phyloP scores from a whole-genome alignment of 2,113 vertebrate genomes.

The Dermatemys mawii region DNA sequence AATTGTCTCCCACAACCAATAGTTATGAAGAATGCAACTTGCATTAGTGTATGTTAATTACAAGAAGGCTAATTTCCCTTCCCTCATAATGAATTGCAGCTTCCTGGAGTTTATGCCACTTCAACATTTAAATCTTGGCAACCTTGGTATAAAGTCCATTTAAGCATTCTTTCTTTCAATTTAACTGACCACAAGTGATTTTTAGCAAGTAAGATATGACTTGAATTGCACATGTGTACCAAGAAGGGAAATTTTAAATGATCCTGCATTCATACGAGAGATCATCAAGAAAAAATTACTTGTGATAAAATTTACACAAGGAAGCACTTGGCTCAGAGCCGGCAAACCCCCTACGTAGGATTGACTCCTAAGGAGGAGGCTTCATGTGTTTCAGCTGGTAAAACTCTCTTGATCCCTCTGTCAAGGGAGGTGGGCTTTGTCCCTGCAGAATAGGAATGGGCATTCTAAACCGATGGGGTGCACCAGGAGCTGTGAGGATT shows the following conservation, averaged over 20 bases:
- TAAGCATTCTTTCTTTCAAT: background rate
- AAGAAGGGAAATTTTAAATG: background rate
- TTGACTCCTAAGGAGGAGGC: background rate
- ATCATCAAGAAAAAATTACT: background rate
- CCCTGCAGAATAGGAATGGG: background rate
- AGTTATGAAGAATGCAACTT: slow-evolving; percentile 3
- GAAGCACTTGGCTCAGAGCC: too few species aligned
- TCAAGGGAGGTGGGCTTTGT: accelerated
- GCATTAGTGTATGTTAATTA: background rate
- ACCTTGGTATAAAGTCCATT: background rate
- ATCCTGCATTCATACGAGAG: background rate
- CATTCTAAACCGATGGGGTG: background rate
- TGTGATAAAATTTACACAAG: accelerated
- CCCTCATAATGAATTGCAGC: slow-evolving; percentile 6
- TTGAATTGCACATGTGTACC: background rate
- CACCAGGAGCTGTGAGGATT: background rate
- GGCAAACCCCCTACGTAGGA: background rate
- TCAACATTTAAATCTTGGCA: background rate
- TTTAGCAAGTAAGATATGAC: background rate
- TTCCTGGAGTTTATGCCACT: background rate
- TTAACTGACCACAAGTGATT: background rate
- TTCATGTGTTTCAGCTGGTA: background rate
- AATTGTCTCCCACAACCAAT: background rate
- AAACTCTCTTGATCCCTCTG: background rate
- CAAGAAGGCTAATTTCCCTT: background rate